Conservation (phyloP, 2,113 vertebrate genomes). For the Oenanthe melanoleuca region DNA sequence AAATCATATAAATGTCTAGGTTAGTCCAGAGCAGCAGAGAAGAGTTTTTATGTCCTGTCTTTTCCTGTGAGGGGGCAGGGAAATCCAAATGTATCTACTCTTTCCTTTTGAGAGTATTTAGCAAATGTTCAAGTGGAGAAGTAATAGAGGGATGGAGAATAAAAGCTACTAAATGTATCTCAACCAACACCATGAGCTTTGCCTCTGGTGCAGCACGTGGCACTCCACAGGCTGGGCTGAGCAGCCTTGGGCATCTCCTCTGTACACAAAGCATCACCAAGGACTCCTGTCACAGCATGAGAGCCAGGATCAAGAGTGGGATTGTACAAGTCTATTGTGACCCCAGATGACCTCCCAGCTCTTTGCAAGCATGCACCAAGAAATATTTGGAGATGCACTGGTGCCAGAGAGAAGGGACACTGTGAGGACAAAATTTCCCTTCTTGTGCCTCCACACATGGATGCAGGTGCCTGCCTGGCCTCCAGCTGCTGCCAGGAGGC, state of each 20-base stretch:
- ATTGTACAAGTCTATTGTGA: fast-evolving
- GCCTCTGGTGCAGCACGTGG: not conserved
- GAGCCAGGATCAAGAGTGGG: fast-evolving
- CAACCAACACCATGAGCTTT: not conserved
- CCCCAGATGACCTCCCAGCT: not conserved
- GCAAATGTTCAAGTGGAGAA: not conserved
- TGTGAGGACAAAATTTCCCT: not conserved
- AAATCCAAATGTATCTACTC: not conserved
- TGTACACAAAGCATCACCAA: not conserved
- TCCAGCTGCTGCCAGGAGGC: not conserved
- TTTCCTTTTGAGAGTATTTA: not conserved
- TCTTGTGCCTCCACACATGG: not conserved
- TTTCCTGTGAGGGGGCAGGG: not conserved
- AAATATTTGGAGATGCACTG: not conserved
- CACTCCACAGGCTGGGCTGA: not conserved
- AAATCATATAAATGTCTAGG: not conserved
- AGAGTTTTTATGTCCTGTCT: not conserved
- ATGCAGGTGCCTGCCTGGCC: fast-evolving
- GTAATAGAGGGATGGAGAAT: not conserved
- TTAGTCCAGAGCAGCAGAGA: not conserved
- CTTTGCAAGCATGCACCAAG: not conserved
- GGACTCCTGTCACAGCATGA: fast-evolving
- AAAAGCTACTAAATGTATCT: not conserved
- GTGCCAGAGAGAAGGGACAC: not conserved
- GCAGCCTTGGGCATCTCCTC: not conserved